Evolutionary conservation across 2,797 vertebrate genomes (phyloP).

Genomic region (Sebastes oblongus): DNA sequence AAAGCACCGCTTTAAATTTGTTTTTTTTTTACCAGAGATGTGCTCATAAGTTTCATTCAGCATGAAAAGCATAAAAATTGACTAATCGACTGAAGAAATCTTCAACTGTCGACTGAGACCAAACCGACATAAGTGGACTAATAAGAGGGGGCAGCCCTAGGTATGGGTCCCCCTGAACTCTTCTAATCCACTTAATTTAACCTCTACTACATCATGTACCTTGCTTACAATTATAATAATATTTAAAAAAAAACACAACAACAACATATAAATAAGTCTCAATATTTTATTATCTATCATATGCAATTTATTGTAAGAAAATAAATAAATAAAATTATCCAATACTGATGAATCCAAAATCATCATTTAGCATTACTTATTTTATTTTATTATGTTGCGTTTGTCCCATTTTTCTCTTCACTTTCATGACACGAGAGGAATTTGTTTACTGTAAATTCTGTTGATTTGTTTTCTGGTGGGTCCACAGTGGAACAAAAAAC

Average conservation of each 20-base stretch:
- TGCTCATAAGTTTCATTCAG: too few species aligned
- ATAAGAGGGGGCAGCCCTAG: too few species aligned
- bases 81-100: too few species aligned
- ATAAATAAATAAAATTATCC: neutral
- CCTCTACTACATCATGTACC: neutral
- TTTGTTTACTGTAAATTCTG: neutral
- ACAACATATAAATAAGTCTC: too few species aligned
- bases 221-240: neutral
- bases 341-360: neutral
- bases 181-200: neutral
- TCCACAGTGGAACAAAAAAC: neutral
- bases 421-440: neutral
- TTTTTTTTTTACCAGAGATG: too few species aligned
- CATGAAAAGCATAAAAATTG: too few species aligned
- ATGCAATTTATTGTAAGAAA: neutral
- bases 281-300: neutral
- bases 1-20: too few species aligned
- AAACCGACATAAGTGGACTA: too few species aligned
- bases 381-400: too few species aligned
- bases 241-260: neutral
- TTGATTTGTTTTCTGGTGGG: neutral
- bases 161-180: neutral
- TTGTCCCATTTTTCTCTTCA: neutral
- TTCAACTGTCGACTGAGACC: too few species aligned
- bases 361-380: neutral